Evolutionary conservation across 1,140 invertebrate genomes (phyloP).

Genomic region (Paraescarpia echinospica): DNA sequence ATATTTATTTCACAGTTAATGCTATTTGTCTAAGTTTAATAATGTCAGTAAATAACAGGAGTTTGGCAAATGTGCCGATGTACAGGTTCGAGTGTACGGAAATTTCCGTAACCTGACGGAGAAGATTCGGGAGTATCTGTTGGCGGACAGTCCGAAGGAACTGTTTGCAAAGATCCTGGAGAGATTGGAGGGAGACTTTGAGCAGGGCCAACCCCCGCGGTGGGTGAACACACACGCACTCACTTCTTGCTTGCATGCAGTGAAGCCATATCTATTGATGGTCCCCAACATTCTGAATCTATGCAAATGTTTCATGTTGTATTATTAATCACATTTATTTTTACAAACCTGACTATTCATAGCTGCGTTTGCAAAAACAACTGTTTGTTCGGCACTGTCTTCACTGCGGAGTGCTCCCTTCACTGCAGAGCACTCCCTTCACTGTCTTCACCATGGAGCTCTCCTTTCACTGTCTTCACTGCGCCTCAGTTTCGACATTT

Average conservation of each 20-base stretch:
- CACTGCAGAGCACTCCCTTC: too few species aligned
- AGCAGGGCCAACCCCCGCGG: slow-evolving; percentile 17
- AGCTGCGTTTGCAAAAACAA: too few species aligned
- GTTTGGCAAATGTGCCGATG: background rate
- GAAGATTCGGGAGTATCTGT: slow-evolving; percentile 41
- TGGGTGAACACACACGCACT: background rate
- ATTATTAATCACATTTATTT: too few species aligned
- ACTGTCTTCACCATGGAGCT: too few species aligned
- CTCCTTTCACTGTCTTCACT: too few species aligned
- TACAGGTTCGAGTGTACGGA: slow-evolving; percentile 38
- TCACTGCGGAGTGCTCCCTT: too few species aligned
- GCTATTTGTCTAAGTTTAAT: background rate
- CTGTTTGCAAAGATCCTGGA: slow-evolving; percentile 43
- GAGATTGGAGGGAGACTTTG: slow-evolving; percentile 40
- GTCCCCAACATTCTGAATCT: background rate
- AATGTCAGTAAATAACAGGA: background rate
- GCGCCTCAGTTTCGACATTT: too few species aligned
- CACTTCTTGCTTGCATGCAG: background rate
- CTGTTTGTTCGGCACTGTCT: too few species aligned
- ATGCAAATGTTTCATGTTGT: too few species aligned
- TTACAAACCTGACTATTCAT: too few species aligned
- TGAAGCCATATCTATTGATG: background rate
- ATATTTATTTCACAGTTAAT: background rate
- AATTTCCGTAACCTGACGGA: slow-evolving; percentile 37
- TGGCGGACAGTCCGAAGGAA: slow-evolving; percentile 34